Evolutionary conservation across 2,113 vertebrate species (phyloP).

Genomic region (Dicerorhinus sumatrensis): DNA sequence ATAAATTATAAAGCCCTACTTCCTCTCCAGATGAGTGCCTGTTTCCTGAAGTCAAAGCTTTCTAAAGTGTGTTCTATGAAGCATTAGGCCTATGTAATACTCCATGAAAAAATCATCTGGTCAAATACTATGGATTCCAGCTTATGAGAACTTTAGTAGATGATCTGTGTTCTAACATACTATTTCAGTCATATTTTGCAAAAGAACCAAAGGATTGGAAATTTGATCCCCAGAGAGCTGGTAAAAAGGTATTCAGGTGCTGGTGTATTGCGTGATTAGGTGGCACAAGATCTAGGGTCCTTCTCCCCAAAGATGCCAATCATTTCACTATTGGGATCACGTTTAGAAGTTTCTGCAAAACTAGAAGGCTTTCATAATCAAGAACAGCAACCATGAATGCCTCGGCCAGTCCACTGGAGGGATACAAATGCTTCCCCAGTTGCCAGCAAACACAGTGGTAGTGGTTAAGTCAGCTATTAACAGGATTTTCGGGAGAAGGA

Average conservation of each 20-base stretch:
- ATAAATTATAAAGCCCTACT: background rate
- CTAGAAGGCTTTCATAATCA: background rate
- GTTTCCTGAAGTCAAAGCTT: background rate
- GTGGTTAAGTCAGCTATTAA: background rate
- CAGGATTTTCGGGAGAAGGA: background rate
- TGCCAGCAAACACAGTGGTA: background rate
- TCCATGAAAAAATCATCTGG: background rate
- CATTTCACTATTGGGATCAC: background rate
- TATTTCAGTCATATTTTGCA: conserved; percentile 20
- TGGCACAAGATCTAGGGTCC: background rate
- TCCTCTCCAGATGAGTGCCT: background rate
- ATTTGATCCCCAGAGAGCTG: background rate
- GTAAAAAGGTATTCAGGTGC: background rate
- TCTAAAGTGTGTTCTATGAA: background rate
- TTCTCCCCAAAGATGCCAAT: background rate
- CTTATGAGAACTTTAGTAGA: background rate
- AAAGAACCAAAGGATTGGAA: background rate
- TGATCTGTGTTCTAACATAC: background rate
- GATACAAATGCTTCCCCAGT: background rate
- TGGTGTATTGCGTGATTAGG: background rate
- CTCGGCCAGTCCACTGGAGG: too few relatives aligned
- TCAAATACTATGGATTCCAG: background rate
- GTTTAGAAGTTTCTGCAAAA: background rate
- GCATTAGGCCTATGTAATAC: background rate
- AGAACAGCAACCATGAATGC: background rate